These are phyloP conservation scores for Hippocampus barbouri DNA, from an alignment of 2,113 vertebrate genomes.

Conservation along the genomic window DNA sequence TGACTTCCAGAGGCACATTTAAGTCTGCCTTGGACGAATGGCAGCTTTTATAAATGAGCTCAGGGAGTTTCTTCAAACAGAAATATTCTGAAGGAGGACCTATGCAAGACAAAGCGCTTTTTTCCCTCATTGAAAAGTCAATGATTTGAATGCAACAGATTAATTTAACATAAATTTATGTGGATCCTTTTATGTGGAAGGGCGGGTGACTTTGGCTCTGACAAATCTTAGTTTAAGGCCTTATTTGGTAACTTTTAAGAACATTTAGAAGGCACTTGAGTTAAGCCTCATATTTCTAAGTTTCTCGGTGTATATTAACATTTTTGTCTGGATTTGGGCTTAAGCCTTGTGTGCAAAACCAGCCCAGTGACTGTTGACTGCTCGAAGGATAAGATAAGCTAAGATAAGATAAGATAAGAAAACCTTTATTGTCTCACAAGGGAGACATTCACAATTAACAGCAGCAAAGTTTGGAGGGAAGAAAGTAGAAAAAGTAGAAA, in stretches of 20 bases:
- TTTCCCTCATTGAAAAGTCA: not conserved
- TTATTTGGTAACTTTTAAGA: not conserved
- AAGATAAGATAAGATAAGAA: too few species aligned
- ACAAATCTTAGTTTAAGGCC: not conserved
- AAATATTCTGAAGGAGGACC: not conserved
- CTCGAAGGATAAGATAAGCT: not conserved
- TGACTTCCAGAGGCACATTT: not conserved
- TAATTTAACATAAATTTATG: not conserved
- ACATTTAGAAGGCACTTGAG: not conserved
- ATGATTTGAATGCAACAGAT: not conserved
- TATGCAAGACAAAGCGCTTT: not conserved
- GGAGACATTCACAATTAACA: too few species aligned
- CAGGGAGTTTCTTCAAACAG: not conserved
- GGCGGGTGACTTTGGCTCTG: not conserved
- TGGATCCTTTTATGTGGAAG: not conserved
- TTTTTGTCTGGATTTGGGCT: too few species aligned
- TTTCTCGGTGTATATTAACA: too few species aligned
- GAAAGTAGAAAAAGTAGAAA: too few species aligned
- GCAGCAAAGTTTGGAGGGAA: too few species aligned
- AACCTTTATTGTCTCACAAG: too few species aligned
- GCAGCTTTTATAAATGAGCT: not conserved
- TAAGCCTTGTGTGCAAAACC: not conserved
- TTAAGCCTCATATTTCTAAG: not conserved
- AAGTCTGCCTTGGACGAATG: not conserved
- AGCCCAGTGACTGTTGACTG: not conserved